Percentiles rank a stretch among this genome's conserved stretches.
Evolutionary conservation across 2,113 vertebrate genomes (phyloP).

Genomic region (Fulica atra): DNA sequence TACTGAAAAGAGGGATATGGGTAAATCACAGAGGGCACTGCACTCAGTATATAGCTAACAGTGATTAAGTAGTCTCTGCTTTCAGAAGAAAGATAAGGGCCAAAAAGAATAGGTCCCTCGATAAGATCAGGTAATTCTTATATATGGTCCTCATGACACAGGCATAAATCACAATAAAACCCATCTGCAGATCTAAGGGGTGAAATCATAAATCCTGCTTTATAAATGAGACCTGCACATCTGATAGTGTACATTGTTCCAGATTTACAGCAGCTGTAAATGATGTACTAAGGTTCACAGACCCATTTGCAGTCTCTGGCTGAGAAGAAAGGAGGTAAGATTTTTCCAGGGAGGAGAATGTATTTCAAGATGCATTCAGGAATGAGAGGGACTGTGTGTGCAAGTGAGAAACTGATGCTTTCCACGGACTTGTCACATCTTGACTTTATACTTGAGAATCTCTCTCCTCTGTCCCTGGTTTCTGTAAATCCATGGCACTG

Average conservation of each 20-base stretch:
- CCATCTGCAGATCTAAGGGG: conserved; percentile 56
- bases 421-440: neutral
- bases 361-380: neutral
- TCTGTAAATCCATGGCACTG: neutral
- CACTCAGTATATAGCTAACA: conserved; percentile 9
- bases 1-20: neutral
- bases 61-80: conserved; percentile 64
- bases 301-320: neutral
- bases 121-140: conserved; percentile 67
- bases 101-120: conserved; percentile 49
- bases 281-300: conserved; percentile 29
- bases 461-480: neutral
- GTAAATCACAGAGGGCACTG: conserved; percentile 20
- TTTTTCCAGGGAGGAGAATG: neutral
- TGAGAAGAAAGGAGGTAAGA: neutral
- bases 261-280: conserved; percentile 43
- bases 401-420: neutral
- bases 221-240: conserved; percentile 52
- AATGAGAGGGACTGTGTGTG: neutral
- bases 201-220: conserved; percentile 59
- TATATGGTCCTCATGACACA: conserved; percentile 27
- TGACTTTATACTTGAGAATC: neutral
- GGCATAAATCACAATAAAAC: conserved; percentile 63
- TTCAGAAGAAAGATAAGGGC: conserved; percentile 51
- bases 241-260: conserved; percentile 24